These are phyloP conservation scores for Oplegnathus fasciatus DNA, from an alignment of 2,113 vertebrate genomes.

Conservation along the genomic window DNA sequence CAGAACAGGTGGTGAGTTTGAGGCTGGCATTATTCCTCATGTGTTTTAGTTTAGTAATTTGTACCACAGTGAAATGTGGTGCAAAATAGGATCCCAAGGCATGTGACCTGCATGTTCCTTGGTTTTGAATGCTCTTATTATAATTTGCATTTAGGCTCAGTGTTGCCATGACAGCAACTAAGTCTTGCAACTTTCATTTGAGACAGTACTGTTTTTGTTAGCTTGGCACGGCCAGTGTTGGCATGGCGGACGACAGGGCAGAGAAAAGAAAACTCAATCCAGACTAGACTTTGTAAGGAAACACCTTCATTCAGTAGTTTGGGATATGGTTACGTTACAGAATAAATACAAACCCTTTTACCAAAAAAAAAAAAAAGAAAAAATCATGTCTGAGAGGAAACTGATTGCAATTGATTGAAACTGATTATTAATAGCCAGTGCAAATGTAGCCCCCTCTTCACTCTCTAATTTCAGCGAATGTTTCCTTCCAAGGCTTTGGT, in stretches of 20 bases:
- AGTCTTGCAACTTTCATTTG: conserved; percentile 38
- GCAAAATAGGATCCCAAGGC: conserved; percentile 11
- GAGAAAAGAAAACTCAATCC: neutral
- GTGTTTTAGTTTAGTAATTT: neutral
- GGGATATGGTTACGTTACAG: neutral
- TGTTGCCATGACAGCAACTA: conserved; percentile 59
- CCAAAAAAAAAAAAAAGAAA: conserved; percentile 12
- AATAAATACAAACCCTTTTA: neutral
- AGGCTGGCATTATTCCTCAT: conserved; percentile 4
- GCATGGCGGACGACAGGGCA: neutral
- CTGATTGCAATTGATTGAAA: no score
- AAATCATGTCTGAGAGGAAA: conserved; percentile 53
- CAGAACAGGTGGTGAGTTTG: conserved; percentile 29
- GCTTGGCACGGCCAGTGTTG: neutral
- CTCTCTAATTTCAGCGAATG: conserved; percentile 30
- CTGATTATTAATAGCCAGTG: conserved; percentile 52
- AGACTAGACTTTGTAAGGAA: conserved; percentile 5
- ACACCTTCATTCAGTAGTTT: neutral
- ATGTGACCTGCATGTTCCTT: conserved; percentile 24
- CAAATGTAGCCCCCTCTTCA: neutral
- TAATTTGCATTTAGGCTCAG: conserved; percentile 31
- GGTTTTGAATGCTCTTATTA: conserved; percentile 42
- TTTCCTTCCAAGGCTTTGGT: conserved; percentile 14
- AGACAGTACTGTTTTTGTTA: conserved; percentile 10
- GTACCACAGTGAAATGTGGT: no score